A percentile compares a stretch with the other conserved stretches of the same genome.
phyloP scores from a whole-genome alignment of 2,888 invertebrate species.

The Odontothrips loti region DNA sequence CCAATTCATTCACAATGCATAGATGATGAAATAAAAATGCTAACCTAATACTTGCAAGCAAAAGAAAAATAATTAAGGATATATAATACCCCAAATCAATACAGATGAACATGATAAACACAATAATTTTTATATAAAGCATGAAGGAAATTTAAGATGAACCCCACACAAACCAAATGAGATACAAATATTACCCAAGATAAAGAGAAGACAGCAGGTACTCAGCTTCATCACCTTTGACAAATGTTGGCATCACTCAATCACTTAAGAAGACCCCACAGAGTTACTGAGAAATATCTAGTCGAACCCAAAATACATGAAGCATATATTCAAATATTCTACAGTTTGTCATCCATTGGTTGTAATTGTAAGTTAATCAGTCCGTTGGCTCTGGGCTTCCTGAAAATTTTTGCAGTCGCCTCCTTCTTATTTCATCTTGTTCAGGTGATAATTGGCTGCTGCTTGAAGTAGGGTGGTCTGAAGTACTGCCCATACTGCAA shows the following conservation, averaged over 20 bases:
- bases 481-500: background rate
- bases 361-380: background rate
- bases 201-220: background rate
- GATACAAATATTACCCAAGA: background rate
- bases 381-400: background rate
- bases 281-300: too few relatives aligned
- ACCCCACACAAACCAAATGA: background rate
- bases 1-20: too few relatives aligned
- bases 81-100: background rate
- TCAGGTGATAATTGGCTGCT: slow-evolving; percentile 48
- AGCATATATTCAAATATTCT: background rate
- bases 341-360: background rate
- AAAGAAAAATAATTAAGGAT: background rate
- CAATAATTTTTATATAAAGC: background rate
- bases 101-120: background rate
- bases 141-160: background rate
- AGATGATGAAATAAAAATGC: too few relatives aligned
- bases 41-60: background rate
- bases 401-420: slow-evolving; percentile 69
- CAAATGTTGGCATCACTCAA: background rate
- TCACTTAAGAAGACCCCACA: background rate
- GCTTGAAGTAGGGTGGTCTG: slow-evolving; percentile 19
- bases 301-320: background rate
- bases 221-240: background rate
- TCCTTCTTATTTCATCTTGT: slow-evolving; percentile 58